These are phyloP conservation scores for Bombyx mori DNA, from an alignment of 1,140 invertebrate genomes.

Conservation along the genomic window ASM3026992v2 NC_085110.1:1138501-1139000, in stretches of 20 bases:
- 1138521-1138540: too few relatives aligned
- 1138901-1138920: constrained; percentile 15
- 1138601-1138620: neutral
- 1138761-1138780: neutral
- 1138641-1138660: neutral
- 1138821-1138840: neutral
- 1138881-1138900: neutral
- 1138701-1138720: neutral
- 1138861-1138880: neutral
- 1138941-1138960: constrained; percentile 4
- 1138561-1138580: constrained; percentile 3
- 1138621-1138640: neutral
- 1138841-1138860: neutral
- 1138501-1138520: too few relatives aligned
- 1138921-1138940: constrained; percentile 10
- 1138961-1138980: neutral
- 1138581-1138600: neutral
- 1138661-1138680: neutral
- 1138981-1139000: neutral
- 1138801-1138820: neutral
- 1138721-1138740: neutral
- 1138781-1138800: neutral
- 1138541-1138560: neutral
- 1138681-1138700: neutral
- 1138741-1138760: neutral